Evolutionary conservation across 2,797 vertebrate genomes (phyloP), one percentile per base, ranked within the genome.

Genomic region (Luscinia luscinia): DNA sequence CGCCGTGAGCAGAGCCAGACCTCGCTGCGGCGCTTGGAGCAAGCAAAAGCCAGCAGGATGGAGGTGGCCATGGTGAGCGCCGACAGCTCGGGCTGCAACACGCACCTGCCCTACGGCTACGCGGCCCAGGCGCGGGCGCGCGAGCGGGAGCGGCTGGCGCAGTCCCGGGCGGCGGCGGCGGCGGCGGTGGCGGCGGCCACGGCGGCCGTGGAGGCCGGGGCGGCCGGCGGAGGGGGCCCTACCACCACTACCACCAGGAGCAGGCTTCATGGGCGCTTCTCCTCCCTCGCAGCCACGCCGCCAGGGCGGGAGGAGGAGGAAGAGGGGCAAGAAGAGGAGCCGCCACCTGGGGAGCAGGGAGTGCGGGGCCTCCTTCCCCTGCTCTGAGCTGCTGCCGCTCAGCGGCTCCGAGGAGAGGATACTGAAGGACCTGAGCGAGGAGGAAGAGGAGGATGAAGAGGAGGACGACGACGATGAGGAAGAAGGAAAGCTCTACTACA

Each of bases 11-110:
- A 66, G 22, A 64, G 1, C 64, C 19, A 55, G 96, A 64, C 77
- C 64, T 78, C 34, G 32, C 66, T 36, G 18, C 87, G 93, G 93
- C 45, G 59, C 76, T 17, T 17, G 7, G 15, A 17, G 12, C 41
- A 8, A 12, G 12, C 38, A 41, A n/a, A 68, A 5, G 38, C 55
- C 40, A 43, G 91, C 94, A 97, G 98, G 96, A 99, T 99, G 99
- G 99, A 99, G 98, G 99, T 99, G 57, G 99, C 99, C 9, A 99
- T 99, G 99, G 99, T 99, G 97, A 99, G 99, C 19, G 99, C 99
- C 4, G 99, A 99, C 88, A 98, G 98, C 97, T 98, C 98, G 54
- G 99, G 99, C 78, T 99, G 99, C 98, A 99, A 98, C 94, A 99
- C 98, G 90, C 99, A 99, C 98, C 97, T 99, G 98, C 99, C 99